Conservation (phyloP, 2,113 vertebrate species). For the Ceyx melanurus region DNA sequence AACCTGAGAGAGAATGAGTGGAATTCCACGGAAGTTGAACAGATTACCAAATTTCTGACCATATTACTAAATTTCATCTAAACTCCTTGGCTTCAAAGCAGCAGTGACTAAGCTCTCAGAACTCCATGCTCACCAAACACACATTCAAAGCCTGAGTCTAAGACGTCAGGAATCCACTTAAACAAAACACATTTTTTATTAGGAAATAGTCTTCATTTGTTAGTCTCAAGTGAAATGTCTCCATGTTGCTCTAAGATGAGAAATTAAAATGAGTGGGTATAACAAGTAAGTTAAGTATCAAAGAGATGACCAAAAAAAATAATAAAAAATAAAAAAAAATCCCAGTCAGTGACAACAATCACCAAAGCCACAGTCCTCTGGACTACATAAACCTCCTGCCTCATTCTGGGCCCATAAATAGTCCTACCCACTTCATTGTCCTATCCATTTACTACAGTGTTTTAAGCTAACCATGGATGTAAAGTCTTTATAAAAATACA, state of each 20-base stretch:
- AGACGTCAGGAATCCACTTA: background rate
- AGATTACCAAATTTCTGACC: background rate
- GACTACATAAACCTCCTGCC: background rate
- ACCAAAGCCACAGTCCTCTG: background rate
- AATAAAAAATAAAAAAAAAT: background rate
- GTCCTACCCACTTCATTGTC: background rate
- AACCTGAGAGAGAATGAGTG: background rate
- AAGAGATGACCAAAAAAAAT: background rate
- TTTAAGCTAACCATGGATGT: background rate
- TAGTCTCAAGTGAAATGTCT: background rate
- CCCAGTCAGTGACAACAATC: background rate
- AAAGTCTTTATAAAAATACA: background rate
- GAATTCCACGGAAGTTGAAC: background rate
- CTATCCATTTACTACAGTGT: background rate
- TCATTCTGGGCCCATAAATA: background rate
- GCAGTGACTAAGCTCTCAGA: background rate
- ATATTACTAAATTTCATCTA: background rate
- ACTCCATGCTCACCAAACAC: background rate
- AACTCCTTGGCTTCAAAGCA: background rate
- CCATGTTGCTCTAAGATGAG: background rate
- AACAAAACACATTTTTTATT: constrained; percentile 24
- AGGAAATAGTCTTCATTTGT: background rate
- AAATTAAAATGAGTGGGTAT: background rate
- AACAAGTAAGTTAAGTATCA: background rate
- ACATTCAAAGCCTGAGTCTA: background rate